Conservation (phyloP, 1,140 invertebrate genomes). For the Hormaphis cornu region DNA sequence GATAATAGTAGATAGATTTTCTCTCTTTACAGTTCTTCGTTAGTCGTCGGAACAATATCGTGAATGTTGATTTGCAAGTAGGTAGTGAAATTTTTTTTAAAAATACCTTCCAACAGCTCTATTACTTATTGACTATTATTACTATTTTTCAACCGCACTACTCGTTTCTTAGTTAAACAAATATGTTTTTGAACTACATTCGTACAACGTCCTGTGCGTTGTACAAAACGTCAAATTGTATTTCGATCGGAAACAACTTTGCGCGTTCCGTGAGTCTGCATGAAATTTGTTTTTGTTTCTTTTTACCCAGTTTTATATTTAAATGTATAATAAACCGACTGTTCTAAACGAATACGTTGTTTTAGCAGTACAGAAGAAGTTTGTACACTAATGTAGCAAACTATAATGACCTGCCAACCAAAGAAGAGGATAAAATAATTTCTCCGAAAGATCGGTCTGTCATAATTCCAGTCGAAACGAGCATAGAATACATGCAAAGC, state of each 20-base stretch:
- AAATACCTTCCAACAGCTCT: too few relatives aligned
- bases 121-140: too few relatives aligned
- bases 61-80: too few relatives aligned
- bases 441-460: conserved; percentile 55
- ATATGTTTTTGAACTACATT: conserved; percentile 9
- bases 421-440: conserved; percentile 38
- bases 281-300: not conserved
- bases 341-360: not conserved
- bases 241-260: not conserved
- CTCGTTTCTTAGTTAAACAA: too few relatives aligned
- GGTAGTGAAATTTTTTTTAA: too few relatives aligned
- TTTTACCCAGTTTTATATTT: not conserved
- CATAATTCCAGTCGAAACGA: conserved; percentile 68
- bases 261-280: not conserved
- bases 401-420: not conserved
- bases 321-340: not conserved
- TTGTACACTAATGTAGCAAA: not conserved
- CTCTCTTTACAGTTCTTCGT: too few relatives aligned
- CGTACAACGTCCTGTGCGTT: not conserved
- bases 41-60: too few relatives aligned
- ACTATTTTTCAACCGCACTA: too few relatives aligned
- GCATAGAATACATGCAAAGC: conserved; percentile 76
- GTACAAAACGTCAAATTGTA: not conserved
- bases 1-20: too few relatives aligned
- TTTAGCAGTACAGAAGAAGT: not conserved